These are phyloP conservation scores for Eolophus roseicapilla DNA, from an alignment of 2,113 vertebrate species.

Conservation along the genomic window DNA sequence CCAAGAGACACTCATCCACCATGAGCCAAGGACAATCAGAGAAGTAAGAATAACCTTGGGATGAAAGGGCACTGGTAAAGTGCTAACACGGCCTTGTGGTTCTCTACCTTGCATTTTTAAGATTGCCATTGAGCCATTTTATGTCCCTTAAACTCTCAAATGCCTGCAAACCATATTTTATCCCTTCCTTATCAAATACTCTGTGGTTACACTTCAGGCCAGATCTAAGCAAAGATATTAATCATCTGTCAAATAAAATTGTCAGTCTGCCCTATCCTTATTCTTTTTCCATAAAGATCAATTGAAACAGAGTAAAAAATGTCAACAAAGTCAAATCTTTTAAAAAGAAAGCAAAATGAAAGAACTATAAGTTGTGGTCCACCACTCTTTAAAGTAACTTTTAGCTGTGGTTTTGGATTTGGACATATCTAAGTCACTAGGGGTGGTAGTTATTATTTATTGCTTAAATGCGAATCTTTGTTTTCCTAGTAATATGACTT, in stretches of 20 bases:
- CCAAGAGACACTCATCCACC: neutral
- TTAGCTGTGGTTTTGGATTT: conserved; percentile 51
- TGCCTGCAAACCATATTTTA: conserved; percentile 66
- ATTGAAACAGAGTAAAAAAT: conserved; percentile 48
- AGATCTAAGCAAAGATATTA: conserved; percentile 63
- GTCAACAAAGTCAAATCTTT: conserved; percentile 35
- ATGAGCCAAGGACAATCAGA: neutral
- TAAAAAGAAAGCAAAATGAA: conserved; percentile 51
- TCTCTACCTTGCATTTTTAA: conserved; percentile 20
- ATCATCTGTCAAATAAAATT: conserved; percentile 66
- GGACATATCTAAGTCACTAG: conserved; percentile 38
- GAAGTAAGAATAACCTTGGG: neutral
- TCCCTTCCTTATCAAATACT: conserved; percentile 45
- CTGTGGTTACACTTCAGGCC: conserved; percentile 59
- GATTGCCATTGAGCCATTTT: conserved; percentile 24
- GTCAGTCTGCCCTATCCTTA: conserved; percentile 28
- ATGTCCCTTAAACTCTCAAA: conserved; percentile 17
- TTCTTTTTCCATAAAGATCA: conserved; percentile 64
- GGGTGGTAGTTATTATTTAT: conserved; percentile 56
- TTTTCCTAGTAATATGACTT: conserved; percentile 32
- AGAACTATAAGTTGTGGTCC: conserved; percentile 31
- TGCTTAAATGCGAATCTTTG: conserved; percentile 59
- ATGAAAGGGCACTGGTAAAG: neutral
- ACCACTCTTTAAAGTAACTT: conserved; percentile 35
- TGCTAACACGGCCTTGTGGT: neutral